These are phyloP conservation scores for Ovis canadensis DNA, from an alignment of 2,113 vertebrate genomes.

Conservation along the genomic window DNA sequence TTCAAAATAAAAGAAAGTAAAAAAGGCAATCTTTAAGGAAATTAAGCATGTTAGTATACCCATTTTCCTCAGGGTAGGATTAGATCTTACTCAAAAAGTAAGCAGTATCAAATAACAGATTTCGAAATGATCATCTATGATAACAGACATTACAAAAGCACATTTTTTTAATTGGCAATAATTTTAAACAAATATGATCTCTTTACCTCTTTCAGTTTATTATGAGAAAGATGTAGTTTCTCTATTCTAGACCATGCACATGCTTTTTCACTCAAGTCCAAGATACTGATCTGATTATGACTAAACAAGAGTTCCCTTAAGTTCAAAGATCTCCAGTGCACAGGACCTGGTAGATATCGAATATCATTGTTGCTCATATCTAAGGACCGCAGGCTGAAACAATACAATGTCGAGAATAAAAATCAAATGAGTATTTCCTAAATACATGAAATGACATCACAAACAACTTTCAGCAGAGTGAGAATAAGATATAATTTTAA, in stretches of 20 bases:
- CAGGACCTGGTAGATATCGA: conserved; percentile 83
- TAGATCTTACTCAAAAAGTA: neutral
- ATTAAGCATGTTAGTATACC: neutral
- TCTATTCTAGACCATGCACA: conserved; percentile 89
- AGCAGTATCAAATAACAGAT: neutral
- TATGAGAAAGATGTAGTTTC: conserved; percentile 92
- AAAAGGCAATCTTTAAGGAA: neutral
- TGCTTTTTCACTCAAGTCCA: conserved; percentile 89
- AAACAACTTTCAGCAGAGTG: neutral
- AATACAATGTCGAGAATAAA: conserved; percentile 16
- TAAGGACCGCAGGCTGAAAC: conserved; percentile 87
- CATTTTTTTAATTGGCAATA: neutral
- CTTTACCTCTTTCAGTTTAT: conserved; percentile 92
- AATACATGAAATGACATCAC: neutral
- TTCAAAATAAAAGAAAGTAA: neutral
- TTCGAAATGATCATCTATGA: neutral
- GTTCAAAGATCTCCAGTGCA: conserved; percentile 87
- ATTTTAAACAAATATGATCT: conserved; percentile 30
- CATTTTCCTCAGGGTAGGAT: neutral
- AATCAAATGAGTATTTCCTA: neutral
- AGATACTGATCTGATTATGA: conserved; percentile 85
- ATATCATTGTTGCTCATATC: conserved; percentile 93
- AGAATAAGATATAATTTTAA: neutral
- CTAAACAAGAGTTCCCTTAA: conserved; percentile 93
- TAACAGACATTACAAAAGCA: neutral